Base-by-base conservation (phyloP, 2,113 vertebrate genomes). In the Chionomys nivalis region DNA sequence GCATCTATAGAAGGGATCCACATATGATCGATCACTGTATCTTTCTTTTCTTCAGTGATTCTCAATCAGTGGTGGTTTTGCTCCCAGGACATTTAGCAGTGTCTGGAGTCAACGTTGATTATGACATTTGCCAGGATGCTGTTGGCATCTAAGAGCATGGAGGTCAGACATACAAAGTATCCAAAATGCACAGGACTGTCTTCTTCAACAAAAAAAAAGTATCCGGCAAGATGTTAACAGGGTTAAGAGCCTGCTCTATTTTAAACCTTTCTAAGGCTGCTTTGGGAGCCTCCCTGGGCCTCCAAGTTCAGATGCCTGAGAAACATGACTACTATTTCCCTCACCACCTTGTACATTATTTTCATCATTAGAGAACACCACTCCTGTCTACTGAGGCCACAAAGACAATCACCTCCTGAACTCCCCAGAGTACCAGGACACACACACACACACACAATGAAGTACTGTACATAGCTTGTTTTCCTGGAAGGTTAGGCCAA, bases 111-210 rank as follows among this genome's bases (percentile, higher is more conserved):
- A 42, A 31, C 7, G 42, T 0, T 47, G 19, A 65, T 1, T 36
- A 7, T 75, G 0, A 0, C 26, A 78, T 63, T 23, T 26, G 21
- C 21, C 76, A 26, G 70, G 12, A 9, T 33, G 63, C 49, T 47
- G 4, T 7, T n/a, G 58, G 49, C 58, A 21, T 44, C 63, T n/a
- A 24, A 23, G 66, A 16, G 47, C 19, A 24, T 0, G 16, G 52
- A 90, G 73, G 16, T 42, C 19, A 17, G 21, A 19, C 24, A 24
- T 47, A 19, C 36, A 19, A 83, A 7, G 65, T 13, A 47, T 26
- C n/a, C 49, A 8, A 61, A 10, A 7, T 24, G 52, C 86, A 28
- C 1, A 14, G 26, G 63, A 23, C 61, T 52, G 7, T 58, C 12
- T 47, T 31, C 44, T 55, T 68, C 7, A 19, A 23, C 31, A 17